These are phyloP conservation scores for Pseudoatta argentina DNA, from an alignment of 1,140 invertebrate species.

Conservation along the genomic window DNA sequence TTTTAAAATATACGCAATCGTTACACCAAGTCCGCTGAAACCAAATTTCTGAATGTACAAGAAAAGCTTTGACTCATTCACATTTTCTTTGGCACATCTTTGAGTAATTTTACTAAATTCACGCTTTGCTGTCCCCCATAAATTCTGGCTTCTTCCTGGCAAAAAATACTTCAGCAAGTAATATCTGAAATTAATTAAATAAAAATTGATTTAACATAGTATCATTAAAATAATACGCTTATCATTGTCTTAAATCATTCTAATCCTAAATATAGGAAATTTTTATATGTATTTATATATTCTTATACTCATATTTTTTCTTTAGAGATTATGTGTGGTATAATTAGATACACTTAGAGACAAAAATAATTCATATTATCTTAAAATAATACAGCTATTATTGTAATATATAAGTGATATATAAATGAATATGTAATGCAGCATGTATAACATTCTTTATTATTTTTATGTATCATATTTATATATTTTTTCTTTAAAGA, in stretches of 20 bases:
- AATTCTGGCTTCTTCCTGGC: conserved; percentile 44
- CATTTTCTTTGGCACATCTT: conserved; percentile 21
- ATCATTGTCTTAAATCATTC: neutral
- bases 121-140: conserved; percentile 58
- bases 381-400: conserved; percentile 52
- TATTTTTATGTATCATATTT: neutral
- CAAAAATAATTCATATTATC: conserved; percentile 53
- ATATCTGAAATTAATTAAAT: conserved; percentile 65
- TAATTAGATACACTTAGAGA: neutral
- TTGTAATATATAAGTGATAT: neutral
- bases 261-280: neutral
- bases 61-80: neutral
- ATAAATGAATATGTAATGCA: conserved; percentile 51
- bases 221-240: neutral
- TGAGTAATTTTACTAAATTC: conserved; percentile 57
- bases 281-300: neutral
- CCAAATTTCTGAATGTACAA: conserved; percentile 63
- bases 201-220: neutral
- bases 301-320: neutral
- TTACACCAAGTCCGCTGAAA: conserved; percentile 63
- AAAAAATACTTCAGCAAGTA: conserved; percentile 45
- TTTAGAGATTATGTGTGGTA: neutral
- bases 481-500: neutral
- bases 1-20: conserved; percentile 55
- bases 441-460: conserved; percentile 70